A percentile compares a stretch with the other conserved stretches of the same genome.
These are phyloP conservation scores for Neopelma chrysocephalum DNA, from an alignment of 2,797 vertebrate genomes.

Conservation along the genomic window DNA sequence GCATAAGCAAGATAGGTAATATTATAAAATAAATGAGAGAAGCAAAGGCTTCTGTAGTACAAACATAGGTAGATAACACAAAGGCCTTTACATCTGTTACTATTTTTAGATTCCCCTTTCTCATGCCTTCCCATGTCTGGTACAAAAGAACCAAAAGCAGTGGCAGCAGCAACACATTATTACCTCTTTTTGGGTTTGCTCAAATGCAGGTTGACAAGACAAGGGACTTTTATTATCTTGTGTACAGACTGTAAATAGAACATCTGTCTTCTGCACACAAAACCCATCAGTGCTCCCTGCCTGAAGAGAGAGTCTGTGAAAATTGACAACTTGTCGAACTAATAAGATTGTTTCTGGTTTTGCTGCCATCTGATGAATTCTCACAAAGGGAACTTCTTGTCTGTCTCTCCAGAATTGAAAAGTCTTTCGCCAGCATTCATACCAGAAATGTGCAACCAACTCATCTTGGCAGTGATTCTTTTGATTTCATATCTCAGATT, in stretches of 20 bases:
- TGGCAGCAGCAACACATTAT: background rate
- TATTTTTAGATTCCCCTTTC: conserved; percentile 5
- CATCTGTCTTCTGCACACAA: conserved; percentile 43
- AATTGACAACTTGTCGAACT: conserved; percentile 42
- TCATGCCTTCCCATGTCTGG: background rate
- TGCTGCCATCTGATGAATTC: background rate
- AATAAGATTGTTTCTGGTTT: conserved; percentile 14
- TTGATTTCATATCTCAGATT: background rate
- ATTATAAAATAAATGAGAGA: background rate
- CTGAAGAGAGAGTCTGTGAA: background rate
- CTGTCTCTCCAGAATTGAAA: background rate
- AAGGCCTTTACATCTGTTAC: background rate
- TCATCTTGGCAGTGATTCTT: background rate
- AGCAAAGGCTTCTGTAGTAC: background rate
- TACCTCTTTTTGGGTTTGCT: background rate
- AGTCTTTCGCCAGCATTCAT: background rate
- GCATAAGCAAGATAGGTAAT: background rate
- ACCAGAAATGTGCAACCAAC: background rate
- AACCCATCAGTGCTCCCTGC: background rate
- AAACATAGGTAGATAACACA: background rate
- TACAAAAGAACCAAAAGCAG: background rate
- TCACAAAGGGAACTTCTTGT: background rate
- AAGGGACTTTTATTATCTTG: conserved; percentile 18
- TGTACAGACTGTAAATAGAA: conserved; percentile 26
- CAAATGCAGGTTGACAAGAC: background rate